A percentile compares a stretch with the other conserved stretches of the same genome.
Conservation (phyloP, 2,113 vertebrate species). For the Petrocephalus zakoni region DNA sequence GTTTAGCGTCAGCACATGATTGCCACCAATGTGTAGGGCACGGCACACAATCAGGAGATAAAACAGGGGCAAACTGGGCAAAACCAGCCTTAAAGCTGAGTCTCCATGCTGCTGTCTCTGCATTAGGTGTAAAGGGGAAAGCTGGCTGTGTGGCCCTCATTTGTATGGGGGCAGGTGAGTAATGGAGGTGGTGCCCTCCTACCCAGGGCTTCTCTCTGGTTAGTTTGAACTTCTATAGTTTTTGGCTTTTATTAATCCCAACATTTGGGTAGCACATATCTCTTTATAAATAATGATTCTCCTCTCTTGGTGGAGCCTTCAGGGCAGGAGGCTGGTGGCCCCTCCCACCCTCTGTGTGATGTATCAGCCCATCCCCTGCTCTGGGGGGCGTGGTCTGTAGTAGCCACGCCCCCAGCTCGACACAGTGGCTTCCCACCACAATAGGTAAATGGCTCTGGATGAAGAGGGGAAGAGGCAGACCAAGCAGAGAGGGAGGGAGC, state of each 20-base stretch:
- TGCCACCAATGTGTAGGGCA: conserved; percentile 3
- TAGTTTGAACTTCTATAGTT: background rate
- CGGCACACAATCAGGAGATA: background rate
- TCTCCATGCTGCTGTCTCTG: background rate
- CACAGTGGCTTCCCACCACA: conserved; percentile 56
- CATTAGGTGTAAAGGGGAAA: background rate
- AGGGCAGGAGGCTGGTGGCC: conserved; percentile 39
- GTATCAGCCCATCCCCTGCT: conserved; percentile 58
- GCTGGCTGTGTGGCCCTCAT: background rate
- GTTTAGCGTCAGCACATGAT: background rate
- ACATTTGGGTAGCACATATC: background rate
- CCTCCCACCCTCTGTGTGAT: conserved; percentile 58
- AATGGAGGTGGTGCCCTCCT: background rate
- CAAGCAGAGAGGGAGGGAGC: conserved; percentile 18
- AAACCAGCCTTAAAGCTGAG: background rate
- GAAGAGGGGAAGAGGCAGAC: conserved; percentile 42
- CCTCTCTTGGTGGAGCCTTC: conserved; percentile 26
- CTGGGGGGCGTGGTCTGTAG: background rate
- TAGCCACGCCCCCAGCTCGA: conserved; percentile 29
- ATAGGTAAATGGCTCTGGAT: conserved; percentile 53
- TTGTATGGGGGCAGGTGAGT: background rate
- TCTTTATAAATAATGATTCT: conserved; percentile 28
- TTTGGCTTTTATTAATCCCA: background rate
- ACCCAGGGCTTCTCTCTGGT: background rate
- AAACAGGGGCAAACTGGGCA: background rate